Percentiles rank a stretch among this genome's conserved stretches.
phyloP scores from a whole-genome alignment of 2,797 vertebrate species.

The Oreochromis grahami region DNA sequence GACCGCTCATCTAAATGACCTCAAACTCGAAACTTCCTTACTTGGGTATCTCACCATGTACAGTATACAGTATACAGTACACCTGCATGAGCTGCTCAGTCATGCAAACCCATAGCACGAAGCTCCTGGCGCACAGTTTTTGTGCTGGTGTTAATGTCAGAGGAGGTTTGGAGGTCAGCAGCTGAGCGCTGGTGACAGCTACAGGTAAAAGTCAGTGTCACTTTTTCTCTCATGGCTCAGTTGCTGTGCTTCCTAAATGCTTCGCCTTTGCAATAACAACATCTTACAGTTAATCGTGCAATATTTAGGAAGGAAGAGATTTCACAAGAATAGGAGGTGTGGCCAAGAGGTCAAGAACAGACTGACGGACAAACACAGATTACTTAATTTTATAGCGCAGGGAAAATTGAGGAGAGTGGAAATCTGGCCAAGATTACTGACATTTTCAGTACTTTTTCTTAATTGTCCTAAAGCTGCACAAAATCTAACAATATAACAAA shows the following conservation, averaged over 20 bases:
- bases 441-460: not conserved
- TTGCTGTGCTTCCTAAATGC: not conserved
- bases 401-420: not conserved
- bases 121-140: not conserved
- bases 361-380: not conserved
- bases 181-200: not conserved
- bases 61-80: not conserved
- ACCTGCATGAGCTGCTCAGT: not conserved
- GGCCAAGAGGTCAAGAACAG: not conserved
- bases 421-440: not conserved
- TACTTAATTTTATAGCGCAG: not conserved
- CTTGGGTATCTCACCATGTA: fast-evolving
- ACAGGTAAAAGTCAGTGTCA: fast-evolving
- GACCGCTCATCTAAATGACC: not conserved
- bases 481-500: not conserved
- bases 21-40: not conserved
- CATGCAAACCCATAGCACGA: not conserved
- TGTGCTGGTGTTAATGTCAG: not conserved
- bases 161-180: not conserved
- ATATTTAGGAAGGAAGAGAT: not conserved
- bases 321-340: not conserved
- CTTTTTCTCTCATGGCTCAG: not conserved
- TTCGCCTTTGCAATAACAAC: not conserved
- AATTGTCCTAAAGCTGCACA: not conserved
- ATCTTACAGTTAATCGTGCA: not conserved